phyloP scores from a whole-genome alignment of 1,140 invertebrate species.

The Daktulosphaira vitifoliae region DNA sequence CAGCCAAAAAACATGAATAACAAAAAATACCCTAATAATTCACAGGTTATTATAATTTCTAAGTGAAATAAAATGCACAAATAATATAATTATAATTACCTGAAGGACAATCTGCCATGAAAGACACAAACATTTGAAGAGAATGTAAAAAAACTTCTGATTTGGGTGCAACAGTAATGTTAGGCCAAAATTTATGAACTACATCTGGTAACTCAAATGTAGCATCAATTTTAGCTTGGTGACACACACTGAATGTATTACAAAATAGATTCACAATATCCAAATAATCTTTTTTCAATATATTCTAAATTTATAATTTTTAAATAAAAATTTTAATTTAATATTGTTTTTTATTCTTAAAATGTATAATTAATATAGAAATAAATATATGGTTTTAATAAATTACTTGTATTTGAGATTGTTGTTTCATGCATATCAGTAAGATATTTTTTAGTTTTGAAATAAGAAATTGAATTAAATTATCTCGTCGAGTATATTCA shows the following conservation, averaged over 20 bases:
- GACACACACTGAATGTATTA: slow-evolving; percentile 4
- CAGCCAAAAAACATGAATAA: too few species aligned
- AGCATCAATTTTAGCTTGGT: slow-evolving; percentile 1
- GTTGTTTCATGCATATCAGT: background rate
- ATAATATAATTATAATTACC: too few species aligned
- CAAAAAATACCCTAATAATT: too few species aligned
- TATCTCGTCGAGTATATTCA: background rate
- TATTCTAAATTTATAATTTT: background rate
- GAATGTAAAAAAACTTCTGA: slow-evolving; percentile 13
- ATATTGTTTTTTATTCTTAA: too few species aligned
- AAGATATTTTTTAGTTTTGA: slow-evolving; percentile 11
- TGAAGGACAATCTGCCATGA: slow-evolving; percentile 2
- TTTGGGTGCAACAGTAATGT: background rate
- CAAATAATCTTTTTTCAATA: slow-evolving; percentile 17
- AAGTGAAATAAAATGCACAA: too few species aligned
- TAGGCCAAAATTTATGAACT: slow-evolving; percentile 20
- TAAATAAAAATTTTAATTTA: too few species aligned
- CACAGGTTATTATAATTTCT: too few species aligned
- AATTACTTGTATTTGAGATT: slow-evolving; percentile 8
- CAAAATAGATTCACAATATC: slow-evolving; percentile 10
- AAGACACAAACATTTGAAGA: slow-evolving; percentile 16
- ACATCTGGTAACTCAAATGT: slow-evolving; percentile 7
- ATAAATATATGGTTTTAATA: background rate
- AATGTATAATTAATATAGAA: background rate
- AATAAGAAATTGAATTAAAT: background rate